Evolutionary conservation across 2,888 invertebrate genomes (phyloP).

Genomic region (Trachelus iudaicus): DNA sequence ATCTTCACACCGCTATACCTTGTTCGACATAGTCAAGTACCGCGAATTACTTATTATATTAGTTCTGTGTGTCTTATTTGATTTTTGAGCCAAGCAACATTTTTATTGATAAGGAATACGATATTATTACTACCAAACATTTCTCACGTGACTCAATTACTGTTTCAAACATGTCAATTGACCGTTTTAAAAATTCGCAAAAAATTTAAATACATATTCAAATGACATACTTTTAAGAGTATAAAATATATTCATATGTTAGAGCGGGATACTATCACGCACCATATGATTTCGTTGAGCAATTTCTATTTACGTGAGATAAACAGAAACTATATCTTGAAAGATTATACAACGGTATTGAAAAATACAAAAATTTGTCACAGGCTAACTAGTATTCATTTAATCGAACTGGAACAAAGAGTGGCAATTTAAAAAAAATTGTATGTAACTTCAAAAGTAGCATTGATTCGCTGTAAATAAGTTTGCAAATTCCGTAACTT

Average conservation of each 20-base stretch:
- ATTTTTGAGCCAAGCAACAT: neutral
- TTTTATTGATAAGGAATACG: neutral
- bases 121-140: neutral
- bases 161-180: neutral
- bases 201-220: neutral
- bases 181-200: neutral
- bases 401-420: neutral
- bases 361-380: neutral
- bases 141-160: neutral
- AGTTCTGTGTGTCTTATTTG: neutral
- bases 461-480: too few relatives aligned
- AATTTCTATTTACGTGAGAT: neutral
- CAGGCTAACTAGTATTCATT: neutral
- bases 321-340: neutral
- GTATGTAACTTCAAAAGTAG: too few relatives aligned
- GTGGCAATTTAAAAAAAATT: neutral
- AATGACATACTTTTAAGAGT: neutral
- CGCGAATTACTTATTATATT: neutral
- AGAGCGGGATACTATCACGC: neutral
- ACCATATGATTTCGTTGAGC: neutral
- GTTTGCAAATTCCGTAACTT: neutral
- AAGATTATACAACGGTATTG: neutral
- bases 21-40: slow-evolving; percentile 19
- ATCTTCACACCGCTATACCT: slow-evolving; percentile 29
- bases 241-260: neutral